phyloP scores from a whole-genome alignment of 2,797 vertebrate genomes.

The Perodicticus potto region DNA sequence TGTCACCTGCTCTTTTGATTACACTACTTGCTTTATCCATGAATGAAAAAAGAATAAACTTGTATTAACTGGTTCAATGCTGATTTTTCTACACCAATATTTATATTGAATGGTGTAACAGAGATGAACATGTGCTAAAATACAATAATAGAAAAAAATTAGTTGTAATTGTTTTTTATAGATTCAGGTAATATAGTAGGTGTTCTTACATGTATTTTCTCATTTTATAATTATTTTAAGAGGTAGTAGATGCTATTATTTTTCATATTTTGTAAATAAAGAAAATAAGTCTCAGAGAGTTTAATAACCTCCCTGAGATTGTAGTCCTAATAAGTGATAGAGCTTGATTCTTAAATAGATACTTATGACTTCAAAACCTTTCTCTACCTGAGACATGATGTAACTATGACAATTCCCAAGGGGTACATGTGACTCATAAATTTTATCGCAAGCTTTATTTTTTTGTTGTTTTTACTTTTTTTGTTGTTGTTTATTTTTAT shows the following conservation, averaged over 20 bases:
- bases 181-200: not conserved
- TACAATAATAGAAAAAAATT: not conserved
- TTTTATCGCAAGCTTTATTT: not conserved
- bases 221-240: constrained; percentile 27
- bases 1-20: not conserved
- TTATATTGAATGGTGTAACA: not conserved
- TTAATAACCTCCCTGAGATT: not conserved
- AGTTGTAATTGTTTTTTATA: not conserved
- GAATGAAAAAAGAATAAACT: not conserved
- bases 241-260: not conserved
- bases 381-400: not conserved
- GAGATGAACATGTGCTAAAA: not conserved
- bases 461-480: too few species aligned
- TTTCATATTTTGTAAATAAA: not conserved
- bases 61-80: not conserved
- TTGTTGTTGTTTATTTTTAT: too few species aligned
- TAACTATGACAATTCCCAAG: not conserved
- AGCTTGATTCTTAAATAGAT: not conserved
- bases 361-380: not conserved
- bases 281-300: not conserved
- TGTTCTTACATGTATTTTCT: not conserved
- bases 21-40: not conserved
- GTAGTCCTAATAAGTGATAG: not conserved
- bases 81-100: not conserved
- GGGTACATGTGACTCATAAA: not conserved